Evolutionary conservation across 1,140 invertebrate species (phyloP).

Genomic region (Liolophura sinensis): DNA sequence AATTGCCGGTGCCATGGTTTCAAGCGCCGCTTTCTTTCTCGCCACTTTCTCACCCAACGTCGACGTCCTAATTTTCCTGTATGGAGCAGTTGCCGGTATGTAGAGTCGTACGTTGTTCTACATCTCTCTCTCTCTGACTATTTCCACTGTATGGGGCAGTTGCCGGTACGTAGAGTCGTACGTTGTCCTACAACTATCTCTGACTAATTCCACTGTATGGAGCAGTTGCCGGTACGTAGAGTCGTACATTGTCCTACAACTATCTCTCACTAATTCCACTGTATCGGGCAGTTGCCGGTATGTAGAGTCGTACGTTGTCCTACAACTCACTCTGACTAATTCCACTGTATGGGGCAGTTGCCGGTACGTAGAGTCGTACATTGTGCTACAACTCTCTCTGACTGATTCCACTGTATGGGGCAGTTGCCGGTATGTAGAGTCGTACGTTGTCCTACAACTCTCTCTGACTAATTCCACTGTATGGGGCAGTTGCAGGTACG

Average conservation of each 20-base stretch:
- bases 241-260: too few relatives aligned
- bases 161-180: not conserved
- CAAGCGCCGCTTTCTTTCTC: slow-evolving; percentile 71
- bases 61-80: slow-evolving; percentile 87
- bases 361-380: slow-evolving; percentile 67
- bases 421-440: slow-evolving; percentile 4
- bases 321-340: slow-evolving; percentile 82
- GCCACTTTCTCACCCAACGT: slow-evolving; percentile 77
- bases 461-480: slow-evolving; percentile 5
- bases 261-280: too few relatives aligned
- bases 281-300: slow-evolving; percentile 64
- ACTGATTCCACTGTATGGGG: not conserved
- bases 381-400: not conserved
- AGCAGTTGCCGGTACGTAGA: slow-evolving; percentile 6
- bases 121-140: not conserved
- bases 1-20: slow-evolving; percentile 79
- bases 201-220: slow-evolving; percentile 6
- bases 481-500: slow-evolving; percentile 5
- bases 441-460: slow-evolving; percentile 2
- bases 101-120: not conserved
- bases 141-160: not conserved
- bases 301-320: slow-evolving; percentile 75
- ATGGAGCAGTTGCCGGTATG: slow-evolving; percentile 87
- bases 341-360: slow-evolving; percentile 88
- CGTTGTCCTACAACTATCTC: slow-evolving; percentile 3